Base-by-base conservation (phyloP, 35 echinoderm and acorn worm species). In the Ophiothrix spiculata region DNA sequence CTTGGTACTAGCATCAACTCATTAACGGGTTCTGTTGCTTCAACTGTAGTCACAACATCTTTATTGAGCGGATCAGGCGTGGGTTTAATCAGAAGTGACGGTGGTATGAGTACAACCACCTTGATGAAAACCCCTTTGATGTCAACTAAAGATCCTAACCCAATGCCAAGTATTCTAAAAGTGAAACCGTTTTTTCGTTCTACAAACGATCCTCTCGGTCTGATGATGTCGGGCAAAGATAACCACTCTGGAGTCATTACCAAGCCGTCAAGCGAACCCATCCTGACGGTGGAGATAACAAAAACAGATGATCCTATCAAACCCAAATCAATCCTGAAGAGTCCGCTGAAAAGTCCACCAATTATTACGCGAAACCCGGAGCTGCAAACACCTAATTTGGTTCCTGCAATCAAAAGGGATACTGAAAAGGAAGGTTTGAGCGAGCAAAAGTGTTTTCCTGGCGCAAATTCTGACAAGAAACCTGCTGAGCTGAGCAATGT, bases 271-370 rank as follows among this genome's bases (percentile, higher is more conserved):
- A 69, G 60, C 25, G 60, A 69, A 69, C 60, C 3, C 23, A 15
- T 69, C 16, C 60, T 69, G 25, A 69, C 60, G 2, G 60, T 69
- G 17, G 60, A 69, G 23, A 69, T 69, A 4, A 69, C 60, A 69
- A 69, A 69, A 69, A 69, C 60, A 2, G 60, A 69, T n/a, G 60
- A 69, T 69, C 60, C 60, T 1, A 69, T 69, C 60, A 69, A 69
- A 69, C 60, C 60, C 8, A 69, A 69, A n/a, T 69, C 60, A 6
- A 69, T 69, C 29, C 23, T 69, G 25, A 69, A 69, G 29, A 69
- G 60, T 69, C 60, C 60, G 29, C 17, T 28, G 29, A 25, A 25
- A 69, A 15, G 16, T 4, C 17, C 29, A 69, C 60, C 60, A 15
- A 69, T 69, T 2, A n/a, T 69, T 25, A 69, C 17, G 60, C 60